Evolutionary conservation across 2,888 invertebrate species (phyloP), one percentile per base, ranked within the genome.

Genomic region (Ormyrus pomaceus): DNA sequence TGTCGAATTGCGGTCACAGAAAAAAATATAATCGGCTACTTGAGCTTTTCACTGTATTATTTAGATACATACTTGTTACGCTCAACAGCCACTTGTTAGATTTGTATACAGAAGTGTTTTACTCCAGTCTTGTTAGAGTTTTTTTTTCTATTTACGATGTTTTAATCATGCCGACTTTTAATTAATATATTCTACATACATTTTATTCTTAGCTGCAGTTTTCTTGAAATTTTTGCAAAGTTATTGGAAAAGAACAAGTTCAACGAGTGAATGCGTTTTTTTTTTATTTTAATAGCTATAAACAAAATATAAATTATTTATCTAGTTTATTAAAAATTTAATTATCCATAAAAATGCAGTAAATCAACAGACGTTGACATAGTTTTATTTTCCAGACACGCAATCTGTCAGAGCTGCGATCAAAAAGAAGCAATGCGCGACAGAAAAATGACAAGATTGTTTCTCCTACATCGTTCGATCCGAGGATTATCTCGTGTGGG

Each of bases 401-500:
- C 70, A 75, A 75, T 75, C 61, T 61, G n/a, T 46, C 71, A 13
- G 64, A 75, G 61, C 79, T 66, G 79, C 34, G 59, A 70, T n/a
- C 66, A 65, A 55, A 61, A 56, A 71, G 61, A 79, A 79, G 55
- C 62, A 34, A 61, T 65, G 8, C 46, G 62, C 9, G 34, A 48
- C 46, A 2, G 55, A n/a, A 73, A 76, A 73, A 73, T 76, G 73
- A 76, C 65, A 76, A 82, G 82, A 82, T 80, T 70, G 79, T 77
- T 79, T 73, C 70, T 62, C 71, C 75, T 73, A 74, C 70, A 82
- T 77, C 68, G 76, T 65, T 34, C 65, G 77, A 82, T 80, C 59
- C 62, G 11, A 58, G 74, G 70, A 80, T 84, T 86, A 86, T 86
- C 85, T 68, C 82, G 83, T 83, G 86, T 86, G 84, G 86, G 86